Conservation (phyloP, 2,797 vertebrate species). For the Neosilurus hyrtlii region DNA sequence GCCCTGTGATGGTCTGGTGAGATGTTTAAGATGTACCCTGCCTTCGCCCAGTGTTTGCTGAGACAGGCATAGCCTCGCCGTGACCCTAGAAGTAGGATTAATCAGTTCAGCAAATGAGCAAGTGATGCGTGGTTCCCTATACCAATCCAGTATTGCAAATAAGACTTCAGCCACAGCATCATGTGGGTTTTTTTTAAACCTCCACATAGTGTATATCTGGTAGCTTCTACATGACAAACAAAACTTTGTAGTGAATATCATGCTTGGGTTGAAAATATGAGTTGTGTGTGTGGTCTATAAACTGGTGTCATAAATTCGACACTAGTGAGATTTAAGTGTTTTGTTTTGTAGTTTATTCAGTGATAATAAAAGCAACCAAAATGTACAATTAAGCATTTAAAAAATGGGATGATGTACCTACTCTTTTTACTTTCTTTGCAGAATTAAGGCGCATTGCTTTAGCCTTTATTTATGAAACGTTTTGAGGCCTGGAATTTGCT, state of each 20-base stretch:
- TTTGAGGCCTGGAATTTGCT: neutral
- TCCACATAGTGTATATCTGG: neutral
- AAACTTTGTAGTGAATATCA: too few species aligned
- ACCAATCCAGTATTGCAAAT: neutral
- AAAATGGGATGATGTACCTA: neutral
- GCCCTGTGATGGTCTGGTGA: too few species aligned
- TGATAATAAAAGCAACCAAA: neutral
- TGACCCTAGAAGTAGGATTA: too few species aligned
- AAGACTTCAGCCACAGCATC: neutral
- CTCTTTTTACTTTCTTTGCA: neutral
- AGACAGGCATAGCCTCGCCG: too few species aligned
- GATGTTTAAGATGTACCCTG: too few species aligned
- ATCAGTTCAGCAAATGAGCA: too few species aligned
- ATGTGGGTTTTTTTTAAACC: neutral
- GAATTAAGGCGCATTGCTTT: neutral
- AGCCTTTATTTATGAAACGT: neutral
- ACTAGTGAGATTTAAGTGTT: neutral
- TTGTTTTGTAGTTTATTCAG: neutral
- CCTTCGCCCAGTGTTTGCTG: too few species aligned
- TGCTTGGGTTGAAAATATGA: neutral
- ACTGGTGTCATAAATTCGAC: neutral
- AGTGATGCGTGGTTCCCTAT: too few species aligned
- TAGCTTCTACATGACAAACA: too few species aligned
- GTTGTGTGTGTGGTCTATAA: neutral
- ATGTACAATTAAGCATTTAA: neutral